Evolutionary conservation across 2,797 vertebrate species (phyloP).

Genomic region (Pitangus sulphuratus): DNA sequence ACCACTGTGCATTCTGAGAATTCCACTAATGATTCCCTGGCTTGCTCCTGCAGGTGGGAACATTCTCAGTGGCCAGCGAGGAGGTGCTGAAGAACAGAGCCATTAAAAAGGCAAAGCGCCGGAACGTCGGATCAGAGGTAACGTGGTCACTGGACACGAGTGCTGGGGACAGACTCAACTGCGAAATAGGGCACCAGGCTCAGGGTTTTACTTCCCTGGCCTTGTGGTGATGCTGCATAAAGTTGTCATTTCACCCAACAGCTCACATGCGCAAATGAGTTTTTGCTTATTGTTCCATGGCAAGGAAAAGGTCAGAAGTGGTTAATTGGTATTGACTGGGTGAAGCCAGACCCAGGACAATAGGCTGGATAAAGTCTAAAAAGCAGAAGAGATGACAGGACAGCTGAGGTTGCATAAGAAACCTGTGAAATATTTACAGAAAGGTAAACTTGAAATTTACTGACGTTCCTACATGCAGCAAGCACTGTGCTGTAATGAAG

Average conservation of each 20-base stretch:
- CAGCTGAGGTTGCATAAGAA: background rate
- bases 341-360: background rate
- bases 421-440: background rate
- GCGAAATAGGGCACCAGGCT: rapidly evolving
- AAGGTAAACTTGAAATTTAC: background rate
- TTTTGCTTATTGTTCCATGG: background rate
- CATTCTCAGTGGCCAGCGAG: slow-evolving; percentile 89
- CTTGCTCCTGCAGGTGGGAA: slow-evolving; percentile 84
- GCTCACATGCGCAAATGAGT: background rate
- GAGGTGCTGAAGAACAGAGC: slow-evolving; percentile 92
- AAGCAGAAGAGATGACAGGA: background rate
- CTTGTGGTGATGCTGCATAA: background rate
- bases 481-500: background rate
- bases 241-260: background rate
- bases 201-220: background rate
- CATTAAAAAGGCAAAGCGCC: slow-evolving; percentile 95
- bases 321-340: background rate
- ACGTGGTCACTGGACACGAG: background rate
- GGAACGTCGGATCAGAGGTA: slow-evolving; percentile 85
- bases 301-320: background rate
- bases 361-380: background rate
- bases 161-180: background rate
- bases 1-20: background rate
- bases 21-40: background rate
- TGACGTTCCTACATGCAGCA: background rate